Conservation (phyloP, 2,797 vertebrate genomes). For the Salmo trutta region DNA sequence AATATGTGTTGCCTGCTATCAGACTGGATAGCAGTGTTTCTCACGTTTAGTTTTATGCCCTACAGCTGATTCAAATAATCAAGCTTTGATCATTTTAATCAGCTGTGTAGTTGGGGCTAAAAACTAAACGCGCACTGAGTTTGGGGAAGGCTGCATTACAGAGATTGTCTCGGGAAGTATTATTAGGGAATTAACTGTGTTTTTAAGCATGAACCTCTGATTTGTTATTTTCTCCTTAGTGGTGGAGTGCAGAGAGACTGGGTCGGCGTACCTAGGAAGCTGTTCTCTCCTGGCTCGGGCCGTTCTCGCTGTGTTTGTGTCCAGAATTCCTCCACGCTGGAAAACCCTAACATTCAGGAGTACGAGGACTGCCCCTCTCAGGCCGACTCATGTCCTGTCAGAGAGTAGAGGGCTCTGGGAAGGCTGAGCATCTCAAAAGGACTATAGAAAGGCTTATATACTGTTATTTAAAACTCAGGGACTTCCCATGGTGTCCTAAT, state of each 20-base stretch:
- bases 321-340: constrained; percentile 67
- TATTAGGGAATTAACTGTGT: too few relatives aligned
- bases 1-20: background rate
- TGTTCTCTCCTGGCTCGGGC: constrained; percentile 77
- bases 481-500: too few relatives aligned
- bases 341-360: constrained; percentile 77
- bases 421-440: background rate
- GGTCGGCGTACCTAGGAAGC: constrained; percentile 86
- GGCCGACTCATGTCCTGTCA: constrained; percentile 75
- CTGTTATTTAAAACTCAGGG: background rate
- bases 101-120: too few relatives aligned
- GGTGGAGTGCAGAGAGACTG: constrained; percentile 88
- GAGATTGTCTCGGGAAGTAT: too few relatives aligned
- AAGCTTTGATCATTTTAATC: too few relatives aligned
- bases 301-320: constrained; percentile 85
- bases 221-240: constrained; percentile 60
- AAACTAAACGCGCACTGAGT: too few relatives aligned
- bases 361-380: constrained; percentile 80
- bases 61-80: too few relatives aligned
- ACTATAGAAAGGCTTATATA: background rate
- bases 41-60: too few relatives aligned
- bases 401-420: background rate
- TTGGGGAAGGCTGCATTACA: too few relatives aligned
- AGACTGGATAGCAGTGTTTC: background rate
- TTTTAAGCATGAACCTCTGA: background rate